Evolutionary conservation across 2,797 vertebrate genomes (phyloP), one percentile per base, ranked within the genome.

Genomic region (Choloepus didactylus): DNA sequence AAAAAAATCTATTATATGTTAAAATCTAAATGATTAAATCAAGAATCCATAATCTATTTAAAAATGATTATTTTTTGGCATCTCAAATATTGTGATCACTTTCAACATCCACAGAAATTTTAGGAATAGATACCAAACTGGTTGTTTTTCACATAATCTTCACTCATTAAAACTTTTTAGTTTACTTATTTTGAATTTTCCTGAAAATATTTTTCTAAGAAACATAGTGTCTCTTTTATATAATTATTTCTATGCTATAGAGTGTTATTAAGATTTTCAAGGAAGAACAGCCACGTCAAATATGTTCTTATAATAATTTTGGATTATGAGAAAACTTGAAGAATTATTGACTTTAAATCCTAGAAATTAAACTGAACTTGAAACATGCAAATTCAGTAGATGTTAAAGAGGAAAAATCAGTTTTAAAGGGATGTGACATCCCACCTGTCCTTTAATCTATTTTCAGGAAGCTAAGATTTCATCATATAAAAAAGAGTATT

Each of bases 181-280:
- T 60, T 54, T 83, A 83, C 31, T 46, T 70, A 38, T 84, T 96
- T 85, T 51, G 35, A 83, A 79, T 90, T 83, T 92, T 87, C n/a
- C 49, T 51, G 29, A 90, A 84, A 91, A 73, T 83, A 72, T 6
- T 80, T 64, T 82, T 66, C n/a, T 79, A 84, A 93, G 35, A 89
- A 84, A 31, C 59, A 41, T 64, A 6, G n/a, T 90, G 25, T 79
- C 14, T 90, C 29, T n/a, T 67, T 83, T 75, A 60, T 80, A 38
- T 62, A 77, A 64, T 49, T 85, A 19, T 38, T 27, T 73, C 35
- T 12, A 41, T 84, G 41, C 31, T 80, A 5, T 69, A 81, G 31
- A 62, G 31, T 85, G 5, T 5, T 79, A 54, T 54, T 81, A 76
- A 62, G 19, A 0, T 12, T 90, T 86, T 87, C 41, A 70, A 72